Percentiles rank a stretch among this genome's conserved stretches.
Conservation (phyloP, 2,888 invertebrate genomes). For the Rhabditoides inermis region DNA sequence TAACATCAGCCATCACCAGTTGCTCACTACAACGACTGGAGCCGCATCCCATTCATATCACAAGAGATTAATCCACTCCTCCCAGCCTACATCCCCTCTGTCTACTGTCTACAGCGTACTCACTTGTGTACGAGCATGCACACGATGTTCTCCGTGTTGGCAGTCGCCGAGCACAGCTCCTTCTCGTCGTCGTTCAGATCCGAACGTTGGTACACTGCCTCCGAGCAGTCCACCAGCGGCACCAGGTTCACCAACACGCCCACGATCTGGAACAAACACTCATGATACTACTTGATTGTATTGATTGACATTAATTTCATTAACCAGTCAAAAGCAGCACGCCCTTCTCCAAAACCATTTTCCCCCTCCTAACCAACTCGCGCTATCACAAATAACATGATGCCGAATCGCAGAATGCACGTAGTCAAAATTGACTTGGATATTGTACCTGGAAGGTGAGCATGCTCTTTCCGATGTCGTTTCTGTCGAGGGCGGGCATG, state of each 20-base stretch:
- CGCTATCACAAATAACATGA: neutral
- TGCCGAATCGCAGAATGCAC: too few species aligned
- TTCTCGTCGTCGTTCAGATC: conserved; percentile 70
- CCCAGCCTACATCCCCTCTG: too few species aligned
- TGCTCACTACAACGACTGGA: too few species aligned
- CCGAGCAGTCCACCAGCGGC: conserved; percentile 76
- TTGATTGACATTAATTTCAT: too few species aligned
- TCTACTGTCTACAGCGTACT: conserved; percentile 1
- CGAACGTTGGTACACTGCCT: conserved; percentile 63
- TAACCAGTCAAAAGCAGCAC: too few species aligned
- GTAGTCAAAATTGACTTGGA: too few species aligned
- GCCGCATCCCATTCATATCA: too few species aligned
- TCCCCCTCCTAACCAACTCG: neutral
- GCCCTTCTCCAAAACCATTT: too few species aligned
- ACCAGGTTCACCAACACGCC: conserved; percentile 68
- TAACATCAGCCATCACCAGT: too few species aligned
- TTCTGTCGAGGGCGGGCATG: conserved; percentile 80
- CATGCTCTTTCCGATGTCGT: conserved; percentile 66
- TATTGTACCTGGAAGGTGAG: conserved; percentile 51
- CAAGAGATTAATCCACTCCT: too few species aligned
- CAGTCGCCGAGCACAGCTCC: conserved; percentile 69
- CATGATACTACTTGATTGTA: too few species aligned
- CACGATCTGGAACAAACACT: conserved; percentile 27
- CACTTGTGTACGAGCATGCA: conserved; percentile 73
- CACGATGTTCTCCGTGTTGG: conserved; percentile 80